Evolutionary conservation across 2,113 vertebrate genomes (phyloP), one percentile per base, ranked within the genome.

Genomic region (Coregonus clupeaformis): DNA sequence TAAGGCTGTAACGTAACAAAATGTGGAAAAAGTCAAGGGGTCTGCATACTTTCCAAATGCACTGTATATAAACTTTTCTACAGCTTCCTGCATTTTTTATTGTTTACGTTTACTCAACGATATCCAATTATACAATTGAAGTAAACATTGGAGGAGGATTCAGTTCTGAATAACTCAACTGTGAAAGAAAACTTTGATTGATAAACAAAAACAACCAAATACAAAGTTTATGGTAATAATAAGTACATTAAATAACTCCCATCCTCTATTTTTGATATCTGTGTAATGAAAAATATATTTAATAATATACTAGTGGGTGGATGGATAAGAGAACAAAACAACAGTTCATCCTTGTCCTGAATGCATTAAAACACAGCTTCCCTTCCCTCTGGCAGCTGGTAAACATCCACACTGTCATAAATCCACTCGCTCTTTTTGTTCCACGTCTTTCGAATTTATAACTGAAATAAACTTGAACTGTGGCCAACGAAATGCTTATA

Each of bases 401-500:
- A 85, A 88, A 87, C 83, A 78, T 71, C 72, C 72, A 70, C 30
- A 60, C 52, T 59, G 71, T 83, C 77, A 83, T 88, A 88, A 89
- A 89, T 87, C 78, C 73, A 69, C 68, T 22, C 6, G 71, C 68
- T 80, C 72, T 86, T 86, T 88, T 88, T 89, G 73, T 80, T 77
- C 79, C 60, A 69, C 67, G 73, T 85, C 81, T 83, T 83, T 75
- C 52, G 22, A 88, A 90, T 91, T 91, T 91, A 89, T 82, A 68
- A 81, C 83, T 70, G 83, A 87, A 88, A 89, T 88, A 90, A 90
- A 90, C 72, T 84, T 89, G 89, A 91, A 86, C 85, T 87, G 85
- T 83, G 85, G 89, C 86, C 82, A 87, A 89, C 86, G 87, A 92
- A 91, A 86, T 89, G 86, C 82, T 86, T 80, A 85, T 85, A 89